These are phyloP conservation scores for Sarcophilus harrisii DNA, from an alignment of 2,797 vertebrate species.

Conservation along the genomic window DNA sequence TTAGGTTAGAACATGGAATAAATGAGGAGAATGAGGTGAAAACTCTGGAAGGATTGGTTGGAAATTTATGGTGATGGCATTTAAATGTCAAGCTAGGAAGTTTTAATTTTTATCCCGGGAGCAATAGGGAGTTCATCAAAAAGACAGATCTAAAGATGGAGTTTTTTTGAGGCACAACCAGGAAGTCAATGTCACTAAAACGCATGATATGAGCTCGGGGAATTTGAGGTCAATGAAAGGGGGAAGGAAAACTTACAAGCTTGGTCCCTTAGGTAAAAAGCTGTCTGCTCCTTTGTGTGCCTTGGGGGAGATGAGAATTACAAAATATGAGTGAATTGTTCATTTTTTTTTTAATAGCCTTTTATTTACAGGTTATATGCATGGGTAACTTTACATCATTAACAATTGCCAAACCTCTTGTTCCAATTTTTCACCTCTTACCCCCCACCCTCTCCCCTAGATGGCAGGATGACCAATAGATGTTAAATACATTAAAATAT, in stretches of 20 bases:
- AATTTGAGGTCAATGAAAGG: neutral
- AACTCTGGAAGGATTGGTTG: neutral
- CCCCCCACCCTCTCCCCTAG: too few relatives aligned
- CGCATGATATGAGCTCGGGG: neutral
- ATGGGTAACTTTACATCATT: too few relatives aligned
- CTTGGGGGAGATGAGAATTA: neutral
- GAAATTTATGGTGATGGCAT: neutral
- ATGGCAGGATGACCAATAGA: too few relatives aligned
- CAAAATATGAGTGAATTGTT: neutral
- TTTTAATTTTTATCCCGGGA: neutral
- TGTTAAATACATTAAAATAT: too few relatives aligned
- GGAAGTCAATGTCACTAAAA: neutral
- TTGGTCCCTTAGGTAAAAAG: neutral
- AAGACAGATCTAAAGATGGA: neutral
- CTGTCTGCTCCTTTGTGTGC: neutral
- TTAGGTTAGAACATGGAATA: neutral
- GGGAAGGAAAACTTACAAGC: neutral
- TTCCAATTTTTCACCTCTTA: too few relatives aligned
- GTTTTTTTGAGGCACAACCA: neutral
- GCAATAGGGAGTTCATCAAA: neutral
- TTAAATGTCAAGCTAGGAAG: neutral
- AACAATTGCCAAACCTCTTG: too few relatives aligned
- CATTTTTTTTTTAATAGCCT: too few relatives aligned
- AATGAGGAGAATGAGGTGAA: neutral
- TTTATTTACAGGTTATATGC: too few relatives aligned